Evolutionary conservation across 1,140 invertebrate species (phyloP), one percentile per base, ranked within the genome.

Genomic region (Drosophila lowei): DNA sequence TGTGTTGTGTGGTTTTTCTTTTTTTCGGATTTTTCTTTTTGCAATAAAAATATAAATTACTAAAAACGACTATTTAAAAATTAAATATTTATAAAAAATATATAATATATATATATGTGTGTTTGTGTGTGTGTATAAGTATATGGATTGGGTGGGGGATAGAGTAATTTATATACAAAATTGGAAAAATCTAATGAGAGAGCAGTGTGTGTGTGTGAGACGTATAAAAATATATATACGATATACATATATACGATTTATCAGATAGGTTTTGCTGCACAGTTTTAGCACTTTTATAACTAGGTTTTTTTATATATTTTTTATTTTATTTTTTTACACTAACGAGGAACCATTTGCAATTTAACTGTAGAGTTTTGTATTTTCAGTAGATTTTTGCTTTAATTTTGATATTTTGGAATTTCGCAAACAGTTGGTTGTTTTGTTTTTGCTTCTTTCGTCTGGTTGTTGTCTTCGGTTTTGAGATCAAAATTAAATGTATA

Each of bases 1-100:
- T 60, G 59, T 55, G 42, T 64, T 57, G 28, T 61, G 56, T 58
- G 50, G 57, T 41, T 57, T 58, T 59, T 59, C 80, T 81, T 75
- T 74, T 88, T 81, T 78, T 63, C 16, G 59, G 47, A 43, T 64
- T 85, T 78, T 23, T 48, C 41, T 62, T 85, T 62, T 85, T 86
- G 79, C 66, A 86, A 88, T 86, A 86, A 86, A 86, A 86, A 83
- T 86, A 86, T 86, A 86, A 86, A 86, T 86, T 86, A 86, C 75
- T 86, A 86, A 88, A 86, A 86, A 86, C 83, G 83, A 86, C 83
- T 86, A 88, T 86, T 86, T 86, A 86, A 86, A 86, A 88, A 88
- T 86, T 86, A 86, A 81, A 86, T 86, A 83, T 88, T 88, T 86
- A 88, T 86, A 86, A 86, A 86, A 84, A 86, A 75, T 76, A 75